phyloP scores from a whole-genome alignment of 2,888 invertebrate genomes.

The Hoplodrina blanda region DNA sequence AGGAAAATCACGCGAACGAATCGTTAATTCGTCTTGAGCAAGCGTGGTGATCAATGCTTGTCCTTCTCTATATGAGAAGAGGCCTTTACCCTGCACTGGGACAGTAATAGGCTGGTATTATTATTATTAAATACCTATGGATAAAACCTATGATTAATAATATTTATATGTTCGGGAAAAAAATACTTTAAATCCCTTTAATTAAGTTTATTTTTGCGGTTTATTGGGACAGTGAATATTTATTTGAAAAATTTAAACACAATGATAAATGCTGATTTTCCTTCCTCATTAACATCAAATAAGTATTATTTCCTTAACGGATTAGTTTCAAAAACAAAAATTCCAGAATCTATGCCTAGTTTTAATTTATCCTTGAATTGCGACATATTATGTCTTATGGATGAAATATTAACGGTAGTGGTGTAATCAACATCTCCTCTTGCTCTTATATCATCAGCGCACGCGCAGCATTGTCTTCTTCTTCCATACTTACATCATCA shows the following conservation, averaged over 20 bases:
- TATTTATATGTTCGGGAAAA: not conserved
- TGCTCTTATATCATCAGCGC: not conserved
- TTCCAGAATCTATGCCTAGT: slow-evolving; percentile 5
- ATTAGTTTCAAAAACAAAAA: slow-evolving; percentile 5
- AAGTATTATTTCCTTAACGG: not conserved
- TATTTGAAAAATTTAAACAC: slow-evolving; percentile 22
- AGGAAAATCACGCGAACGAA: no score
- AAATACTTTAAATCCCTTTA: not conserved
- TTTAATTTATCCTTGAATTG: slow-evolving; percentile 7
- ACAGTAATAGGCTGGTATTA: no score
- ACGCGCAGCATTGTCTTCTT: no score
- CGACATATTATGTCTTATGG: not conserved
- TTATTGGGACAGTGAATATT: slow-evolving; percentile 17
- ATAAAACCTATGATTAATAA: not conserved
- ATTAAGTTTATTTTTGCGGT: slow-evolving; percentile 36
- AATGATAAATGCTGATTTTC: slow-evolving; percentile 25
- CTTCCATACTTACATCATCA: no score
- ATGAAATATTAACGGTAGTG: slow-evolving; percentile 2
- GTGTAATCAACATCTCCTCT: not conserved
- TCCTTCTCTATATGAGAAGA: no score
- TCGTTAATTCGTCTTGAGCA: no score
- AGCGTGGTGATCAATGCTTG: no score
- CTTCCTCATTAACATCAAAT: slow-evolving; percentile 19
- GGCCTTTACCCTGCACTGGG: no score
- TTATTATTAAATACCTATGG: not conserved